Conservation (phyloP, 2,888 invertebrate species). For the Melanargia galathea region DNA sequence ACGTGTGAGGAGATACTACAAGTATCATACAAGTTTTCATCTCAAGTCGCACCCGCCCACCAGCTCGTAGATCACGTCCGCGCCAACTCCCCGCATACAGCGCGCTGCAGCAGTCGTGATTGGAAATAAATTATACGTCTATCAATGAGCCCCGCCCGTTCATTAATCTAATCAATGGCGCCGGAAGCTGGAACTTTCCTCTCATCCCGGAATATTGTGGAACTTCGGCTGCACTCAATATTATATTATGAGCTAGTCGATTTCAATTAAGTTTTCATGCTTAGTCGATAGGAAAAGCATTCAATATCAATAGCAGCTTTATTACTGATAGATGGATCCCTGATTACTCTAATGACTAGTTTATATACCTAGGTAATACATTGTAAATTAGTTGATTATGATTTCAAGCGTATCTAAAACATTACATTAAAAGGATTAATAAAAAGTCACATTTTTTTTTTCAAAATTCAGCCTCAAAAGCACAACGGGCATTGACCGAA, state of each 20-base stretch:
- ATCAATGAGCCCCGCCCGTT: constrained; percentile 33
- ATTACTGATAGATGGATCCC: no score
- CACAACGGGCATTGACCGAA: no score
- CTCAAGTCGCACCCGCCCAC: not conserved
- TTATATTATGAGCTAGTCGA: not conserved
- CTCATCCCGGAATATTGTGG: constrained; percentile 7
- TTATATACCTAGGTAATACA: no score
- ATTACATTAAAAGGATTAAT: no score
- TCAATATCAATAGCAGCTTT: no score
- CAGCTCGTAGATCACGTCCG: constrained; percentile 13
- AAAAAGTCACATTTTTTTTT: no score
- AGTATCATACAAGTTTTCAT: not conserved
- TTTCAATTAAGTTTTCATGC: not conserved
- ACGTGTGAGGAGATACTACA: no score
- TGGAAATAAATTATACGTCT: constrained; percentile 45
- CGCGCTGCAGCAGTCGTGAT: constrained; percentile 39
- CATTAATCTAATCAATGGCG: constrained; percentile 38
- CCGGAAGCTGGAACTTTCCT: constrained; percentile 17
- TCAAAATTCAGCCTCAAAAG: no score
- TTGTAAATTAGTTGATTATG: no score
- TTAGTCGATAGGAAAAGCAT: not conserved
- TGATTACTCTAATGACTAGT: no score
- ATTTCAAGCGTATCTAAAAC: no score
- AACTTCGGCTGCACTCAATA: constrained; percentile 1
- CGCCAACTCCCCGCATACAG: constrained; percentile 38